Evolutionary conservation across 30 jellyfish, hydroid and myxozoan species (phyloP), one percentile per base, ranked within the genome.

Genomic region (Sanderia malayensis): DNA sequence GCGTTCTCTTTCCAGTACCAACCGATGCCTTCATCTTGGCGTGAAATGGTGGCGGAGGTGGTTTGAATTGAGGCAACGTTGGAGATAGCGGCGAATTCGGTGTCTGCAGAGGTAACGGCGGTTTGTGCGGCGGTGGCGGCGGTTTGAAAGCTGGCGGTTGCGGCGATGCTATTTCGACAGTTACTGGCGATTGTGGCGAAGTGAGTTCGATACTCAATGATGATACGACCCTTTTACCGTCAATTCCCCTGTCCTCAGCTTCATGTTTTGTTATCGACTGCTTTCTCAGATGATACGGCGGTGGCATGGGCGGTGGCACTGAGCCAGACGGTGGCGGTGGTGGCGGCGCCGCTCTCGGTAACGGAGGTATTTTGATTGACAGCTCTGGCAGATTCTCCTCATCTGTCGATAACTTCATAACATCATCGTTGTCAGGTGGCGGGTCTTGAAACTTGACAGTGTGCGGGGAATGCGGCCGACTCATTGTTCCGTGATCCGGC

Each of bases 391-490:
- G 19, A 28, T 58, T 78, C 17, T 78, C 89, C 31, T 71, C 59
- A 37, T 78, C 89, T 4, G 81, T 78, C 31, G 72, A 27, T 3
- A 78, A 69, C 31, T 78, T 78, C 9, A 78, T 47, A 28, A 78
- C 61, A 27, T 78, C 76, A 4, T 49, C 25, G 3, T 15, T 49
- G 11, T 15, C 27, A 4, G 64, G 18, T 2, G 82, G 57, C 19
- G 65, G 23, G 24, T 70, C 89, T 31, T 52, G 71, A 33, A 78
- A 78, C n/a, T 57, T 78, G 1, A 78, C 89, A 0, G 82, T 37
- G 26, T 61, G 89, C 0, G 89, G 81, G 1, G 89, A 78, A 17
- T 78, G 64, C 68, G 89, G 47, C 44, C 89, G 75, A 31, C 31
- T 66, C 71, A 49, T 8, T 19, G 25, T 49, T 49, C 64, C 64